phyloP scores from a whole-genome alignment of 2,113 vertebrate genomes.

The Bubo bubo region DNA sequence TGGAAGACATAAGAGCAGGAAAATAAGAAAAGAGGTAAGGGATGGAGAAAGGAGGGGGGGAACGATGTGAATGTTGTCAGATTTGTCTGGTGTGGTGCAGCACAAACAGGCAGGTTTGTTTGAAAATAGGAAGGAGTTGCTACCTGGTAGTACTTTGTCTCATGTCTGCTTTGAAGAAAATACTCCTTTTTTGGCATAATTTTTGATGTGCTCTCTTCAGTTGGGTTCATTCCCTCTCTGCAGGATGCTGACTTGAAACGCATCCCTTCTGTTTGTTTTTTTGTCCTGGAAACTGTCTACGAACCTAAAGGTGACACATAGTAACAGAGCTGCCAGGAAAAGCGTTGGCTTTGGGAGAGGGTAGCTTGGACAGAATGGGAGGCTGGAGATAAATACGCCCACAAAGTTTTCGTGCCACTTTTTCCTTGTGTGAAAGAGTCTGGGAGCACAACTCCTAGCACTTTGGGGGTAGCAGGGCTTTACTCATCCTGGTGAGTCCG shows the following conservation, averaged over 20 bases:
- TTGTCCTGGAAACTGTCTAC: not conserved
- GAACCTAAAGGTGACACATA: not conserved
- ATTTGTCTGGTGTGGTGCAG: not conserved
- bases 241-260: not conserved
- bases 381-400: not conserved
- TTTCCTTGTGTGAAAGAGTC: not conserved
- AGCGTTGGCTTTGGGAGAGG: not conserved
- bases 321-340: not conserved
- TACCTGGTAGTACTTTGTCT: not conserved
- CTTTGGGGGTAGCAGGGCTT: not conserved
- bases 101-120: not conserved
- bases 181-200: not conserved
- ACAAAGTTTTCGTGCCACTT: fast-evolving
- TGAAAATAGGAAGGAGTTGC: not conserved
- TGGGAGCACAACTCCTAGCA: fast-evolving
- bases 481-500: not conserved
- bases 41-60: not conserved
- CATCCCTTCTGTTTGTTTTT: not conserved
- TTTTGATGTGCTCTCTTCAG: not conserved
- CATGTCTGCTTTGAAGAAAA: not conserved
- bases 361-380: not conserved
- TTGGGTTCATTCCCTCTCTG: not conserved
- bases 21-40: not conserved
- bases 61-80: not conserved
- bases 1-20: not conserved